phyloP scores from a whole-genome alignment of 2,888 invertebrate genomes.

The Horisme vitalbata region DNA sequence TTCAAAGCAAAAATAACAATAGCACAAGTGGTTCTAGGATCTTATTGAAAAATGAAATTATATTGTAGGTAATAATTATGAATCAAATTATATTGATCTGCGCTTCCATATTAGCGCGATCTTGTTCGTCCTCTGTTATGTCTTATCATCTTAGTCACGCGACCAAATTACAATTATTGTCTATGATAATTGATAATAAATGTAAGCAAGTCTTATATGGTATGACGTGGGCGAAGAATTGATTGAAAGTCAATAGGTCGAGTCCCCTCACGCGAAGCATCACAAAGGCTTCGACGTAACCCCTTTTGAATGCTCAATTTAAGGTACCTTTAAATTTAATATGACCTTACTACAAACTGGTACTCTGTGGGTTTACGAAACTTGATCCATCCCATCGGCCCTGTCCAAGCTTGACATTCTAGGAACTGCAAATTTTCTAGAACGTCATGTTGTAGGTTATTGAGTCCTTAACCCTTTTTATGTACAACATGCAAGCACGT shows the following conservation, averaged over 20 bases:
- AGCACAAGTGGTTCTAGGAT: too few relatives aligned
- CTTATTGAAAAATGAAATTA: too few relatives aligned
- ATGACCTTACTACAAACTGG: constrained; percentile 1
- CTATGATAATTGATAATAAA: constrained; percentile 8
- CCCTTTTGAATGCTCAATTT: constrained; percentile 42
- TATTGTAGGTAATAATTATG: too few relatives aligned
- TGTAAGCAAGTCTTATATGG: constrained; percentile 13
- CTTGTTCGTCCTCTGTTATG: neutral
- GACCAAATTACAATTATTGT: too few relatives aligned
- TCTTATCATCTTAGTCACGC: constrained; percentile 12
- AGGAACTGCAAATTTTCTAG: constrained; percentile 11
- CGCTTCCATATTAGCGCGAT: neutral
- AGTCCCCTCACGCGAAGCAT: constrained; percentile 42
- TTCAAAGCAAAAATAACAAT: too few relatives aligned
- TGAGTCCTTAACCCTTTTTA: constrained; percentile 16
- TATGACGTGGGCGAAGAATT: constrained; percentile 46
- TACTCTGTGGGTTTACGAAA: constrained; percentile 7
- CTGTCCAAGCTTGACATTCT: constrained; percentile 12
- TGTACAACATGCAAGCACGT: constrained; percentile 2
- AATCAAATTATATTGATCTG: neutral
- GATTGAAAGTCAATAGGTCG: constrained; percentile 63
- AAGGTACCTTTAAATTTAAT: constrained; percentile 31
- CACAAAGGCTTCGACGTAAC: constrained; percentile 44
- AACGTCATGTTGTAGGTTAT: constrained; percentile 9
- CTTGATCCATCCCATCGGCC: constrained; percentile 6